Conservation (phyloP, 2,888 invertebrate species). For the Rosalia funebris region DNA sequence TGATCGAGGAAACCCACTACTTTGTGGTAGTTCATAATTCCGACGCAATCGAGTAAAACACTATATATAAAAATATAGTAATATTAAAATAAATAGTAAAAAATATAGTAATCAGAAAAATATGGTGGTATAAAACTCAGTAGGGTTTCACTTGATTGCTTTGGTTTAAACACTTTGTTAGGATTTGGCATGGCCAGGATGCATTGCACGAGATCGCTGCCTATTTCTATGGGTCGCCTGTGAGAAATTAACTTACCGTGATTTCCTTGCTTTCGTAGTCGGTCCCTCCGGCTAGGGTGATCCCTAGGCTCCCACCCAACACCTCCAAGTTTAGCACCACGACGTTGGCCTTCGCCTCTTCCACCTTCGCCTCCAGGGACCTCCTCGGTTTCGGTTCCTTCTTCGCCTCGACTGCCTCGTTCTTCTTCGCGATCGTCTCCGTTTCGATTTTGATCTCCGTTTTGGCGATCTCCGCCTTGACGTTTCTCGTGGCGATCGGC, state of each 20-base stretch:
- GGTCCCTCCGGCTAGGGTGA: constrained; percentile 87
- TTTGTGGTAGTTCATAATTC: too few species aligned
- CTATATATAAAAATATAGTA: too few species aligned
- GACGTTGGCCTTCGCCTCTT: constrained; percentile 62
- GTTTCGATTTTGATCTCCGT: constrained; percentile 40
- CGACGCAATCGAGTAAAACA: too few species aligned
- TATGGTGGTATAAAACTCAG: too few species aligned
- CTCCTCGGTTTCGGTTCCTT: constrained; percentile 24
- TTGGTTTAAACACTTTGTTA: too few species aligned
- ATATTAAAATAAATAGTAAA: too few species aligned
- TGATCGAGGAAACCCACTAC: too few species aligned
- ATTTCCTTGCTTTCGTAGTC: constrained; percentile 94
- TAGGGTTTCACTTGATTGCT: too few species aligned
- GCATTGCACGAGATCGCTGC: too few species aligned
- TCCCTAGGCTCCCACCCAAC: constrained; percentile 81
- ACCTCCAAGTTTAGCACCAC: constrained; percentile 75
- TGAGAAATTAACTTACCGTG: constrained; percentile 72
- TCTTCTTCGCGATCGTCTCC: constrained; percentile 27
- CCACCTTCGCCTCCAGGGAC: constrained; percentile 21
- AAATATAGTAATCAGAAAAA: too few species aligned
- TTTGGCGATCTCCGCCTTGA: constrained; percentile 39
- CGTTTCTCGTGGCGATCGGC: constrained; percentile 39
- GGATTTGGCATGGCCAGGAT: too few species aligned
- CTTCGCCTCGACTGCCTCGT: constrained; percentile 34
- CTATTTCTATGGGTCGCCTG: too few species aligned